phyloP scores from a whole-genome alignment of 2,113 vertebrate species.

The Peucedramus taeniatus region DNA sequence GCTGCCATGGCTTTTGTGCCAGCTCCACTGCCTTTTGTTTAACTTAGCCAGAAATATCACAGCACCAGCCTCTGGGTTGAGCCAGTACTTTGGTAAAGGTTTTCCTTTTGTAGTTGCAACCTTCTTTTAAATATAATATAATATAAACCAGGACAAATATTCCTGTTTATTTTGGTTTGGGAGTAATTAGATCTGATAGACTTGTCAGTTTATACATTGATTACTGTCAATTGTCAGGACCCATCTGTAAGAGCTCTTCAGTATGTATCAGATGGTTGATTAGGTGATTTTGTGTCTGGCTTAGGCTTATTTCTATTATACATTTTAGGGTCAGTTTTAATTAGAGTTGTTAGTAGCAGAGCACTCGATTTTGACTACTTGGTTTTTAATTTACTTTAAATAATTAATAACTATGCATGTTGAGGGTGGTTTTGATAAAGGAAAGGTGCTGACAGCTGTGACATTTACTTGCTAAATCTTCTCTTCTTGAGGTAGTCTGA shows the following conservation, averaged over 20 bases:
- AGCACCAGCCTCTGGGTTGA: fast-evolving
- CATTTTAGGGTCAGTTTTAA: not conserved
- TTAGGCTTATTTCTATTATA: not conserved
- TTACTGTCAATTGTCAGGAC: not conserved
- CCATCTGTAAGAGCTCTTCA: not conserved
- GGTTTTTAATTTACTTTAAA: not conserved
- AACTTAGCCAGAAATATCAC: not conserved
- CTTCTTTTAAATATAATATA: not conserved
- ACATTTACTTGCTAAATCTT: not conserved
- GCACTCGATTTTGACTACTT: not conserved
- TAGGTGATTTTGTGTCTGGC: not conserved
- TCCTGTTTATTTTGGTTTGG: not conserved
- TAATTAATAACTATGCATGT: not conserved
- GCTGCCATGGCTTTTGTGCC: not conserved
- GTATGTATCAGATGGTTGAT: not conserved
- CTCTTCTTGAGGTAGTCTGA: not conserved
- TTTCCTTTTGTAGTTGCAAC: not conserved
- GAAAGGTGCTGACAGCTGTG: not conserved
- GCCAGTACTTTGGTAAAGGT: not conserved
- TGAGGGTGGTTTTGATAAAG: not conserved
- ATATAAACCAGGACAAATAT: not conserved
- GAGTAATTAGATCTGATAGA: not conserved
- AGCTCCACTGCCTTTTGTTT: not conserved
- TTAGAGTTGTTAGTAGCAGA: not conserved
- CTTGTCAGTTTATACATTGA: not conserved